Conservation (phyloP, 2,113 vertebrate genomes). For the Ammodytes dubius region DNA sequence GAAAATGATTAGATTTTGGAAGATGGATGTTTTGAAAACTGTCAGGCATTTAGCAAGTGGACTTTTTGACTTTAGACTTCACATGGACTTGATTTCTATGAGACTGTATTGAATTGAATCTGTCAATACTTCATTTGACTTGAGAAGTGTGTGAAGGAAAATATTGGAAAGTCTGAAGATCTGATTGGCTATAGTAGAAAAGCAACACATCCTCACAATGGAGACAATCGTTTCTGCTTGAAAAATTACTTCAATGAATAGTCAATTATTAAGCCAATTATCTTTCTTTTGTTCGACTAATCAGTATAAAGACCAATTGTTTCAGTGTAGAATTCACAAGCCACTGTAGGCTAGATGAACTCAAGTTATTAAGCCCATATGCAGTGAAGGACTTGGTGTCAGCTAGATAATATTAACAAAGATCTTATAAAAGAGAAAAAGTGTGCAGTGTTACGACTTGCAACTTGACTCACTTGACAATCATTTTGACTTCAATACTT, state of each 20-base stretch:
- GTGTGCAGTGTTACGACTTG: not conserved
- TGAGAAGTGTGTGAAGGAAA: not conserved
- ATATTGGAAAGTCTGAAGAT: not conserved
- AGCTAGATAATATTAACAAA: not conserved
- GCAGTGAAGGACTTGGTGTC: not conserved
- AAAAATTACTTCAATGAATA: not conserved
- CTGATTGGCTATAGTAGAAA: not conserved
- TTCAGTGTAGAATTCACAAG: not conserved
- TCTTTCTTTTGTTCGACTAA: not conserved
- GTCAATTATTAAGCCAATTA: not conserved
- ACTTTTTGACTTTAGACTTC: conserved; percentile 4
- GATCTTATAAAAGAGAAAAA: not conserved
- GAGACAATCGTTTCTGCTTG: not conserved
- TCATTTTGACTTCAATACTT: no score
- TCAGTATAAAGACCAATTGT: not conserved
- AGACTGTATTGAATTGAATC: no score
- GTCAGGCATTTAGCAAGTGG: conserved; percentile 37
- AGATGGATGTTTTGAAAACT: conserved; percentile 36
- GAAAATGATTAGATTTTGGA: conserved; percentile 56
- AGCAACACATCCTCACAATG: not conserved
- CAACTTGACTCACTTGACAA: no score
- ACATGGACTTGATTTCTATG: not conserved
- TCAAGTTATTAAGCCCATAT: not conserved
- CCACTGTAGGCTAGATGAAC: not conserved
- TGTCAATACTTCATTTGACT: not conserved